Percentiles rank a stretch among this genome's conserved stretches.
Conservation (phyloP, 2,797 vertebrate species). For the Phalloptychus januarius region DNA sequence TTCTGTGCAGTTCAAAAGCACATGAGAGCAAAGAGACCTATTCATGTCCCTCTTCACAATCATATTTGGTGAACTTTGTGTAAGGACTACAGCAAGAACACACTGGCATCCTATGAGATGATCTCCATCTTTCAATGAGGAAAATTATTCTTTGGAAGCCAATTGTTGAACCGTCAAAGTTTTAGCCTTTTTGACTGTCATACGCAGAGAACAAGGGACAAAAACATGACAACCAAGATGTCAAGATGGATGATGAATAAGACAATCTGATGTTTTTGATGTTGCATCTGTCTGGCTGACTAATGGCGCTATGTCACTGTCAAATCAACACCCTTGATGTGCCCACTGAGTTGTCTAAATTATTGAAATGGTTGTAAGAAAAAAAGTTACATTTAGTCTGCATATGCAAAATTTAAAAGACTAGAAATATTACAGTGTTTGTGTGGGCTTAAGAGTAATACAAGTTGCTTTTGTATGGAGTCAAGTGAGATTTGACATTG, state of each 20-base stretch:
- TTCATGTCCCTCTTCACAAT: slow-evolving; percentile 1
- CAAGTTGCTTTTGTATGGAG: neutral
- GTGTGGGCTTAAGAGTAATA: neutral
- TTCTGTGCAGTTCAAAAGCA: slow-evolving; percentile 4
- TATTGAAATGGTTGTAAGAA: neutral
- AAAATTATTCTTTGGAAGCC: slow-evolving; percentile 1
- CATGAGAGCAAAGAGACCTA: neutral
- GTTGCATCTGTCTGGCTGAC: slow-evolving; percentile 27
- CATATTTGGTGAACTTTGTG: slow-evolving; percentile 8
- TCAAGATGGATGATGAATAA: slow-evolving; percentile 35
- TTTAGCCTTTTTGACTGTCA: slow-evolving; percentile 18
- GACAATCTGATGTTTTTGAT: slow-evolving; percentile 39
- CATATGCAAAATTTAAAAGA: neutral
- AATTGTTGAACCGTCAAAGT: slow-evolving; percentile 24
- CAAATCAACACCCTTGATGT: slow-evolving; percentile 11
- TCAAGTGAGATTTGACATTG: neutral
- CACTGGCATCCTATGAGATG: neutral
- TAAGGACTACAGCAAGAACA: neutral
- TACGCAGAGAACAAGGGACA: slow-evolving; percentile 11
- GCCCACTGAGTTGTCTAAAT: slow-evolving; percentile 20
- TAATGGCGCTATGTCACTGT: slow-evolving; percentile 25
- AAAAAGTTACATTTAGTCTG: neutral
- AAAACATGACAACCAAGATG: slow-evolving; percentile 25
- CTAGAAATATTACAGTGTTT: neutral
- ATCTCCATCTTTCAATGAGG: slow-evolving; percentile 12